Evolutionary conservation across 1,140 invertebrate genomes (phyloP), one percentile per base, ranked within the genome.

Genomic region (Bombus sylvicola): DNA sequence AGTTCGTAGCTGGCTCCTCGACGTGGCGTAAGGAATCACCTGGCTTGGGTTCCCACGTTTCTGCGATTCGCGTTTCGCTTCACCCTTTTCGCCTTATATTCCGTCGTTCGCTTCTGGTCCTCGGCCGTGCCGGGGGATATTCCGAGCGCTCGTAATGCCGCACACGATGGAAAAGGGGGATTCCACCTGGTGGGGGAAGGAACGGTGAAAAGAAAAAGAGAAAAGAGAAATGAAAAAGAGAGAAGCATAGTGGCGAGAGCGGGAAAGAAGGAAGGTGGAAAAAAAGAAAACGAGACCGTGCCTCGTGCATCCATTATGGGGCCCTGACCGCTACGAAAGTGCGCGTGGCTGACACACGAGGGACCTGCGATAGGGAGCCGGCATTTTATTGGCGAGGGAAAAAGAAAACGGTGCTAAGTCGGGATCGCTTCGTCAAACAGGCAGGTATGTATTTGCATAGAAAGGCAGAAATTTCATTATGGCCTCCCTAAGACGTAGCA

Each of bases 31-130:
- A 92, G 87, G 91, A 92, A 94, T 95, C 95, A 95, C 95, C 95
- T 95, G 95, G 94, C 94, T 87, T 91, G 89, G 92, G 93, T 95
- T 95, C 95, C 95, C 95, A 95, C 95, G 95, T 95, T 95, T 95
- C 94, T 95, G 93, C 93, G 91, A 94, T 94, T 94, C 93, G 92
- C 92, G 92, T 91, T 89, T 89, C 87, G 87, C 91, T 88, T 94
- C 92, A 92, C 91, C 92, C 92, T 92, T 94, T 93, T 90, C 92
- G 89, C 88, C 72, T 90, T 86, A 86, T 62, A 82, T 75, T 82
- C 72, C 66, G 73, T 81, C 86, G 76, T 79, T 43, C 15, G n/a
- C n/a, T 66, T 31, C 15, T 41, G 47, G 81, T 78, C 77, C 79
- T 80, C 75, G 75, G 81, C 64, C 76, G 43, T 83, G 85, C 68